Conservation (phyloP, 2,888 invertebrate genomes). For the Lithophane leautieri region DNA sequence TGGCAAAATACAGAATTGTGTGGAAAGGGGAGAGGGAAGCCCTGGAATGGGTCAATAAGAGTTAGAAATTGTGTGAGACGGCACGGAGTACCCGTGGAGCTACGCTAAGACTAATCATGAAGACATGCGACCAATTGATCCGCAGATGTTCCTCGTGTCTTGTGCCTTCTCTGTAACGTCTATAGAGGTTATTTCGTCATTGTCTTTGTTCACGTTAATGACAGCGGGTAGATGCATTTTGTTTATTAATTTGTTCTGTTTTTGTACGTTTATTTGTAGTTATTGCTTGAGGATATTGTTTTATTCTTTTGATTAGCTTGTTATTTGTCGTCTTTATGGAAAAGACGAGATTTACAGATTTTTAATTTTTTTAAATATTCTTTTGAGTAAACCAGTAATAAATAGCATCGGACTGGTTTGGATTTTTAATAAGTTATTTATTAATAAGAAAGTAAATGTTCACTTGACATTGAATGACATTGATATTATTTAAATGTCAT, state of each 20-base stretch:
- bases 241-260: conserved; percentile 3
- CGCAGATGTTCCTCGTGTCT: not conserved
- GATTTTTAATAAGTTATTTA: not conserved
- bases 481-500: conserved; percentile 8
- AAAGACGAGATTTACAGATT: not conserved
- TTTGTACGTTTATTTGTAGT: not conserved
- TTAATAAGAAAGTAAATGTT: not conserved
- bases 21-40: not conserved
- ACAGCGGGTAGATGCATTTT: conserved; percentile 11
- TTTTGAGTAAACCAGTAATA: not conserved
- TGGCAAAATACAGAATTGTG: not conserved
- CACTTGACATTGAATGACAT: conserved; percentile 28
- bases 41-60: not conserved
- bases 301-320: not conserved
- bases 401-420: not conserved
- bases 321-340: not conserved
- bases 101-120: conserved; percentile 32
- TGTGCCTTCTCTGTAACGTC: not conserved
- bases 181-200: not conserved
- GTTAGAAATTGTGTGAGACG: conserved; percentile 31
- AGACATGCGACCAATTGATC: conserved; percentile 10
- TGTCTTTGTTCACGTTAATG: conserved; percentile 22
- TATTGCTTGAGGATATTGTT: not conserved
- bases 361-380: not conserved
- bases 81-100: not conserved